Evolutionary conservation across 1,140 invertebrate genomes (phyloP).

Genomic region (Holotrichia oblita): DNA sequence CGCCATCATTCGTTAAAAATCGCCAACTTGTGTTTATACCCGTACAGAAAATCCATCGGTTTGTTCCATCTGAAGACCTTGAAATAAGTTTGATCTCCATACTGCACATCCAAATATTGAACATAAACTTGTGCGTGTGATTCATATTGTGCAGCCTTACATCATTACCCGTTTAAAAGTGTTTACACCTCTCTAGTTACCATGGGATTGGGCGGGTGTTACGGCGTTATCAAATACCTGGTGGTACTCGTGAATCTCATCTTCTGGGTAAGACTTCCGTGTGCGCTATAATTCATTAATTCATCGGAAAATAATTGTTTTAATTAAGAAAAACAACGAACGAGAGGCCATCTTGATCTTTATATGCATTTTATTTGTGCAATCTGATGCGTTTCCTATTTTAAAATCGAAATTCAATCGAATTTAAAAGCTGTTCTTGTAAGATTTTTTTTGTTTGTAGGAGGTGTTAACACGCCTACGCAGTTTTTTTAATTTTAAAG

Average conservation of each 20-base stretch:
- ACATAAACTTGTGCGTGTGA: not conserved
- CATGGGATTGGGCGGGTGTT: constrained; percentile 75
- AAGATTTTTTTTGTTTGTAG: not conserved
- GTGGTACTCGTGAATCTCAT: constrained; percentile 75
- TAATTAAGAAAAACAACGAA: not conserved
- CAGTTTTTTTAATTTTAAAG: too few relatives aligned
- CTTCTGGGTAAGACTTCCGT: constrained; percentile 71
- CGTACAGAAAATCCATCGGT: too few relatives aligned
- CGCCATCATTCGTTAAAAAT: not conserved
- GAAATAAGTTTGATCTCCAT: not conserved
- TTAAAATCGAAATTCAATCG: not conserved
- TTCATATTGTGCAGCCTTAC: not conserved
- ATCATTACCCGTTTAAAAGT: not conserved
- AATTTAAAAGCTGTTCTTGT: too few relatives aligned
- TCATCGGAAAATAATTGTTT: not conserved
- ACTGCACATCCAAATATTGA: not conserved
- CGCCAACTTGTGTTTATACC: too few relatives aligned
- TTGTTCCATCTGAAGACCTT: not conserved
- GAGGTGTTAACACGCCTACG: too few relatives aligned
- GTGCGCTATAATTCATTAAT: not conserved
- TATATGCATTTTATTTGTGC: not conserved
- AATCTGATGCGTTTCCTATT: not conserved
- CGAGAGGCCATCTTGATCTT: constrained; percentile 1
- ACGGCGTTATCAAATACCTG: constrained; percentile 74
- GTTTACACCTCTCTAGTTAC: constrained; percentile 11